Evolutionary conservation across 2,797 vertebrate genomes (phyloP), one percentile per base, ranked within the genome.

Genomic region (Hydrolagus colliei): DNA sequence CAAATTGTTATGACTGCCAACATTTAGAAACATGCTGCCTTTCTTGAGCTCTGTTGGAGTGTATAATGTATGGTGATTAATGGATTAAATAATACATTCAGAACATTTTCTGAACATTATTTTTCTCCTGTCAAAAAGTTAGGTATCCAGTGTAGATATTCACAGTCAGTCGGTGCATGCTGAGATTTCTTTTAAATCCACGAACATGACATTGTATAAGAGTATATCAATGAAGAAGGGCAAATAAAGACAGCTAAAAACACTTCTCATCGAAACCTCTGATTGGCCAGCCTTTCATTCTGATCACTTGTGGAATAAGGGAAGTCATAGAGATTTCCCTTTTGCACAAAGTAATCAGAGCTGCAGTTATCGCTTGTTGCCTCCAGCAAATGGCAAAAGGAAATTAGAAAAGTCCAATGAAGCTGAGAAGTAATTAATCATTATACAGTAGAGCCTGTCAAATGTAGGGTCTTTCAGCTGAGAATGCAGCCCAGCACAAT

Each of bases 371-470:
- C 96, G 91, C 94, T 87, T 91, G 93, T 95, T 93, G 96, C 96
- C 97, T 96, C 94, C 94, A 97, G 97, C 96, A 95, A 96, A 94
- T 94, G 93, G 92, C 94, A 91, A 92, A 93, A 95, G 94, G 93
- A 95, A 95, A 94, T 93, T 94, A 96, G 93, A 95, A 95, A 94
- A 94, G 94, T 95, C 95, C 94, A 95, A 95, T 94, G 94, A 94
- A 94, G 95, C 95, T 90, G 93, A 96, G 95, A 94, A 96, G 97
- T 97, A 97, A 98, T 98, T 98, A 98, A 98, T 98, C 97, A 98
- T 95, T 94, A 95, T 96, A 95, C 96, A 96, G 95, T 94, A 94
- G 94, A 93, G 94, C 94, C 96, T 98, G 96, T 97, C 97, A 98
- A 96, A 96, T 96, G 95, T 93, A 94, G 94, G 96, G 94, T 96